Percentiles rank a stretch among this genome's conserved stretches.
These are phyloP conservation scores for Paracentrotus lividus DNA, from an alignment of 53 echinoderm and acorn worm genomes.

Conservation along the genomic window DNA sequence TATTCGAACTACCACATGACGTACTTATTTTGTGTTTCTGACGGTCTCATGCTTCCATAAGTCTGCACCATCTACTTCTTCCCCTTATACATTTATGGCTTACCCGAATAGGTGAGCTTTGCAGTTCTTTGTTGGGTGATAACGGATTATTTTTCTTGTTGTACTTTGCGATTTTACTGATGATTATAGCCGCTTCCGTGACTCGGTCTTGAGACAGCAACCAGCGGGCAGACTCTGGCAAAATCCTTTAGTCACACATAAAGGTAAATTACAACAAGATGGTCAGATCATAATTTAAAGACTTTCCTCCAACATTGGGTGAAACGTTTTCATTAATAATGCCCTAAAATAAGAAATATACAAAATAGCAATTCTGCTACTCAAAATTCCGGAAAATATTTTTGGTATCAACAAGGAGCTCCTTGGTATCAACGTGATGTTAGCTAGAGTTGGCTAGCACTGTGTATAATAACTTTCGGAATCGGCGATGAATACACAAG, in stretches of 20 bases:
- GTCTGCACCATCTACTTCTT: neutral
- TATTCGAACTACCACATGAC: no score
- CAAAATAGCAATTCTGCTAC: no score
- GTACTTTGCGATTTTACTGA: slow-evolving; percentile 55
- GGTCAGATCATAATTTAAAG: neutral
- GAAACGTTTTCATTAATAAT: neutral
- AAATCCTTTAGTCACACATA: slow-evolving; percentile 28
- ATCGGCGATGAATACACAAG: no score
- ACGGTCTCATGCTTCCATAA: no score
- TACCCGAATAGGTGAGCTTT: neutral
- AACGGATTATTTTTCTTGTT: neutral
- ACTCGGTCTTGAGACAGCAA: slow-evolving; percentile 61
- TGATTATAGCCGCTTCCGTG: slow-evolving; percentile 62
- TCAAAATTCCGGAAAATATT: no score
- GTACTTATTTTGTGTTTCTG: no score
- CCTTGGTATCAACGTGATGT: no score
- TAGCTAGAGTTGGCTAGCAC: no score
- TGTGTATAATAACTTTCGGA: no score
- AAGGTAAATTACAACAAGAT: neutral
- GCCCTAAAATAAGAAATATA: no score
- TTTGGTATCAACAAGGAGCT: no score
- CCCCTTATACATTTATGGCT: no score
- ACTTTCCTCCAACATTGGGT: neutral
- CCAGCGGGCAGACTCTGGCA: slow-evolving; percentile 80
- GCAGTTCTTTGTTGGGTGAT: neutral